Evolutionary conservation across 2,888 invertebrate genomes (phyloP).

Genomic region (Phaonia tiefii): DNA sequence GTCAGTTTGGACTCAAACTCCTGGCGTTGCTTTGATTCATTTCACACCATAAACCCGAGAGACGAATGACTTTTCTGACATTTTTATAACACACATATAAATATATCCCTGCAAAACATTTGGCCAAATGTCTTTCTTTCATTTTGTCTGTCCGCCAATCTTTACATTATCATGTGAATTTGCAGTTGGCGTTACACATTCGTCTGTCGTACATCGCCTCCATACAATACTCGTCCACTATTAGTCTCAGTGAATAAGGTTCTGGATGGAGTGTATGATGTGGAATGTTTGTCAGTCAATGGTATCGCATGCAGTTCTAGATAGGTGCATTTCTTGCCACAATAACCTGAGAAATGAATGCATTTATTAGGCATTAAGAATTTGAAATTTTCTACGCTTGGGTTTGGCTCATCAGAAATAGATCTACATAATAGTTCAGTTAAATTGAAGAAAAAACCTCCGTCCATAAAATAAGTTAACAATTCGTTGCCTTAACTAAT

Average conservation of each 20-base stretch:
- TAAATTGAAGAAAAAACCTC: background rate
- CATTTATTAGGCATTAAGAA: conserved; percentile 45
- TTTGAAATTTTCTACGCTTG: conserved; percentile 40
- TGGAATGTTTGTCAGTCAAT: too few relatives aligned
- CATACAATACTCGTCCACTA: background rate
- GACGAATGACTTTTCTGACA: conserved; percentile 63
- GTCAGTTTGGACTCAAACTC: too few relatives aligned
- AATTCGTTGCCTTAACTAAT: background rate
- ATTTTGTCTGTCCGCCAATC: background rate
- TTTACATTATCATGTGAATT: conserved; percentile 51
- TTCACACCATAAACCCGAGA: conserved; percentile 52
- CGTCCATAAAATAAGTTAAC: conserved; percentile 3
- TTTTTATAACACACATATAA: conserved; percentile 56
- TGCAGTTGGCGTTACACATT: conserved; percentile 42
- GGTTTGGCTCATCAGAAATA: conserved; percentile 36
- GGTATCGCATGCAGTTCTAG: too few relatives aligned
- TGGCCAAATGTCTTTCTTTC: too few relatives aligned
- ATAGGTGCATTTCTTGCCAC: background rate
- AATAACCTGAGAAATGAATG: conserved; percentile 35
- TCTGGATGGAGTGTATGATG: background rate
- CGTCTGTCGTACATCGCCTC: background rate
- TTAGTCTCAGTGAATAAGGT: background rate
- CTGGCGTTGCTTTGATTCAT: conserved; percentile 15
- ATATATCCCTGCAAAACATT: too few relatives aligned
- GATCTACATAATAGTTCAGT: background rate